Conservation (phyloP, 1,140 invertebrate species). For the Drosophila quadrilineata region DNA sequence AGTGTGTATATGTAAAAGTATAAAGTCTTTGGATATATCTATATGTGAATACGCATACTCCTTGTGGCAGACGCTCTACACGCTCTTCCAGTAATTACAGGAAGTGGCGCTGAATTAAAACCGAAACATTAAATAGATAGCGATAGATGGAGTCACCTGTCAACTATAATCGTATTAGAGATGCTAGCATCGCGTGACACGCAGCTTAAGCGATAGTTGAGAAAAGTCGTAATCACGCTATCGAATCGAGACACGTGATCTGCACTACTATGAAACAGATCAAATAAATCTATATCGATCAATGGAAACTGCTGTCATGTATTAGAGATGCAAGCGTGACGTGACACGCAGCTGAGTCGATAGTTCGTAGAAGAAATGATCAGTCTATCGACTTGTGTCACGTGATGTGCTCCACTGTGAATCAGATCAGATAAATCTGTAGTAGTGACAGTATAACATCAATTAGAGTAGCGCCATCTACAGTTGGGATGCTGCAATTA, state of each 20-base stretch:
- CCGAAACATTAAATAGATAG: conserved; percentile 73
- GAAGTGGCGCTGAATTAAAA: conserved; percentile 70
- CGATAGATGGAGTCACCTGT: conserved; percentile 31
- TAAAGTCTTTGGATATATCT: too few species aligned
- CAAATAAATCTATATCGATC: conserved; percentile 69
- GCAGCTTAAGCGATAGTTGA: too few species aligned
- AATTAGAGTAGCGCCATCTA: conserved; percentile 42
- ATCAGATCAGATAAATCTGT: too few species aligned
- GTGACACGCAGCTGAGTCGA: background rate
- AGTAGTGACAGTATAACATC: background rate
- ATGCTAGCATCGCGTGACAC: background rate
- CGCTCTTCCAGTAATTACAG: conserved; percentile 49
- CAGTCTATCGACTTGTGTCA: too few species aligned
- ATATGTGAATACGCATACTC: conserved; percentile 1
- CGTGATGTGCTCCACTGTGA: too few species aligned
- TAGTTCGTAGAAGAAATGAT: too few species aligned
- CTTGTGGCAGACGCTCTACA: conserved; percentile 18
- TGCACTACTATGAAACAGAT: too few species aligned
- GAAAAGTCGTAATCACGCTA: background rate
- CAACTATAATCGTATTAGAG: background rate
- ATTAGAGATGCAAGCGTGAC: background rate
- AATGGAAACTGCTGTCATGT: conserved; percentile 18
- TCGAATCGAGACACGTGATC: too few species aligned
- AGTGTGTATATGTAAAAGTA: too few species aligned
- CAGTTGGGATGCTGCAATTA: conserved; percentile 35